A percentile compares a stretch with the other conserved stretches of the same genome.
phyloP scores from a whole-genome alignment of 2,888 invertebrate species.

The Diogma glabrata region DNA sequence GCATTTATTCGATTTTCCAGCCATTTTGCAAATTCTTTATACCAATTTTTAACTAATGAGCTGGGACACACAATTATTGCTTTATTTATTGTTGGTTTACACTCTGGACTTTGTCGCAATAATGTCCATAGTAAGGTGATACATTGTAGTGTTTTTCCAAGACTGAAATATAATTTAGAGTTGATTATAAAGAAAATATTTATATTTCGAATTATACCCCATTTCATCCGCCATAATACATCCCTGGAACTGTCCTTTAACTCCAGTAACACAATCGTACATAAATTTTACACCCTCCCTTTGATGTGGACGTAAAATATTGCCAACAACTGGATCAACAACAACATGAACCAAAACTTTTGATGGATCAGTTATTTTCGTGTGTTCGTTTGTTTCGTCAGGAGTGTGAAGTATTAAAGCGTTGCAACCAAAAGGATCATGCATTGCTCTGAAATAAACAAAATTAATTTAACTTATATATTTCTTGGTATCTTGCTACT shows the following conservation, averaged over 20 bases:
- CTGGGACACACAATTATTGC: constrained; percentile 94
- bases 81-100: constrained; percentile 80
- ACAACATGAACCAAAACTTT: constrained; percentile 79
- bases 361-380: constrained; percentile 60
- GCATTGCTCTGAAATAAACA: constrained; percentile 55
- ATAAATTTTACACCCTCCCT: constrained; percentile 97
- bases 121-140: constrained; percentile 93
- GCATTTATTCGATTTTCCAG: constrained; percentile 70
- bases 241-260: constrained; percentile 71
- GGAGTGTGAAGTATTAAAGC: constrained; percentile 83
- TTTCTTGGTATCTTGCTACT: constrained; percentile 28
- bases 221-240: constrained; percentile 99
- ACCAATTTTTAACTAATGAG: constrained; percentile 98
- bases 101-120: constrained; percentile 83
- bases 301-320: constrained; percentile 91
- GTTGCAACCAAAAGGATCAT: constrained; percentile 86
- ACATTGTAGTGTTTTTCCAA: constrained; percentile 97
- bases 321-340: constrained; percentile 86
- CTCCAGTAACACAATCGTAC: constrained; percentile 96
- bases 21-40: constrained; percentile 97
- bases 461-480: constrained; percentile 16
- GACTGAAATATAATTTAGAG: constrained; percentile 27
- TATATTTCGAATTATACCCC: constrained; percentile 42
- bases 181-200: background rate
- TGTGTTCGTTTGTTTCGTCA: constrained; percentile 73